Evolutionary conservation across 2,797 vertebrate genomes (phyloP), one percentile per base, ranked within the genome.

Genomic region (Anabas testudineus): DNA sequence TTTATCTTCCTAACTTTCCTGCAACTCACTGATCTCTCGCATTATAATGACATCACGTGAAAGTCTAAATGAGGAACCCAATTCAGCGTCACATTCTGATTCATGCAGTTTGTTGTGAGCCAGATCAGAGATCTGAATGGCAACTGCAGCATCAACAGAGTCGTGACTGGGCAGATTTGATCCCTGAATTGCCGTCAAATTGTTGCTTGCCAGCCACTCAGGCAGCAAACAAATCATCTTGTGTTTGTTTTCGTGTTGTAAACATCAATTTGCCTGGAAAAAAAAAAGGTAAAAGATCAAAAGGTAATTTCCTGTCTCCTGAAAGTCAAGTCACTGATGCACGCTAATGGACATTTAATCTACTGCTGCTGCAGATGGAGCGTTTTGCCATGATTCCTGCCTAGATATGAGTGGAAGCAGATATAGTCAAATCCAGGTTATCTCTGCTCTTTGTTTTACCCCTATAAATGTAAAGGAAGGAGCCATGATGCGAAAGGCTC

Each of bases 301-400:
- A 83, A 62, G 55, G 57, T 76, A 42, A 84, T 87, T 90, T 90
- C 82, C 88, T 74, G 78, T 71, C 67, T 71, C 68, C 64, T 78
- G 28, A 76, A 78, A 82, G 80, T 82, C 69, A 78, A 71, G 61
- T 63, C 63, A 41, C 39, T 65, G 71, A 84, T 22, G 24, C 10
- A 57, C 5, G 0, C 49, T 81, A 85, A 83, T 83, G 81, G 66
- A 16, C 24, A n/a, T 79, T 87, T 87, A 77, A 90, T 88, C 77
- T 67, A 60, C 63, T 5, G 2, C 57, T 49, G 46, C 52, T 43
- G 13, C 57, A 47, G 51, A 75, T 21, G 49, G 67, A 64, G 58
- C 53, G 13, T 45, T 75, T 80, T 22, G 2, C 67, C 54, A 0
- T 4, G 13, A 68, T 72, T 73, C 71, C 42, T 49, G 19, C 43